Evolutionary conservation across 2,797 vertebrate species (phyloP), one percentile per base, ranked within the genome.

Genomic region (Urocyon cinereoargenteus): DNA sequence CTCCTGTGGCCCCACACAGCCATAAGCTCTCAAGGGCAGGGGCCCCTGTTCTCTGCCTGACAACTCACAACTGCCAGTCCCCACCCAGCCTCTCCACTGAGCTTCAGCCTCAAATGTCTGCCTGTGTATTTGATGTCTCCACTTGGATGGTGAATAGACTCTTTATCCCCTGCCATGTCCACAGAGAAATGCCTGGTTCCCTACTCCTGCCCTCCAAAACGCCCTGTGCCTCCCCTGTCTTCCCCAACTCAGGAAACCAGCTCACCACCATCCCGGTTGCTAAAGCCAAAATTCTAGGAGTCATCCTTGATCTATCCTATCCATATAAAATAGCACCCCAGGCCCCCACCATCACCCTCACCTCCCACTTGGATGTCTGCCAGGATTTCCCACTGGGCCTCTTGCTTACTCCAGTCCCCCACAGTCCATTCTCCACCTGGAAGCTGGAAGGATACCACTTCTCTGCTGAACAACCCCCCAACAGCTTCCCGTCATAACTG

Each of bases 181-280:
- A 79, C 77, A 83, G 31, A 3, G 22, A 95, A 86, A 95, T 31
- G 81, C 59, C 55, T 40, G 77, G 45, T 59, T 85, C 45, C 62
- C 53, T 51, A 51, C 72, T 21, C 34, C 40, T 79, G 64, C 70
- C 70, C 55, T 92, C 64, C 57, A 88, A 90, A 95, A 75, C 45
- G 73, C 24, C 6, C 66, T 10, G 19, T 68, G 72, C 36, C 64
- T 64, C 28, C 15, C 31, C 55, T 22, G 3, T 53, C 31, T 36
- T 77, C 40, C 51, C 73, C 77, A 83, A 24, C 66, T 91, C 92
- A 79, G 51, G 82, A 96, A 91, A 92, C 15, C 51, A 91, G 57
- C 24, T 87, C 15, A 26, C 61, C 51, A 36, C 28, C 28, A 59
- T 40, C 28, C 28, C 19, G 64, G 49, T 5, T 18, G 45, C 64